These are phyloP conservation scores for Lepidochitona cinerea DNA, from an alignment of 2,888 invertebrate genomes.

Conservation along the genomic window DNA sequence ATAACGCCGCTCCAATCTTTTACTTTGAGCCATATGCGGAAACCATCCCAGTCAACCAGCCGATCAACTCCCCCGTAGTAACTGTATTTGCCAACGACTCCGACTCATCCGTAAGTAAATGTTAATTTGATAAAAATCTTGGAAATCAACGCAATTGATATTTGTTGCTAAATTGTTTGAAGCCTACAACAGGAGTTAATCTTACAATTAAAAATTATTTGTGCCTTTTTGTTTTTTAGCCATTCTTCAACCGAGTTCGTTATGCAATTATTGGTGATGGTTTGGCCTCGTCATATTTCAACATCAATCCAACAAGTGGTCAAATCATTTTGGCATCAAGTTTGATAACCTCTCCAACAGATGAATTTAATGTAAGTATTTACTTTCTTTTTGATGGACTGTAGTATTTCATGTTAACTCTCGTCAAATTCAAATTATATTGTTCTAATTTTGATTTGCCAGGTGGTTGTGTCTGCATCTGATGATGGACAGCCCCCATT, in stretches of 20 bases:
- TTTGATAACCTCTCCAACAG: too few relatives aligned
- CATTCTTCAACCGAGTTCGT: not conserved
- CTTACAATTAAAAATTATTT: too few relatives aligned
- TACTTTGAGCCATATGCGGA: conserved; percentile 38
- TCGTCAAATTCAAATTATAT: too few relatives aligned
- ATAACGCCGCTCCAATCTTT: conserved; percentile 53
- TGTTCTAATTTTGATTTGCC: not conserved
- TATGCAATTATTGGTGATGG: not conserved
- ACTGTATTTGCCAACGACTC: conserved; percentile 43
- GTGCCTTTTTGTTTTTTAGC: not conserved
- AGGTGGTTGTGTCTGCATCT: not conserved
- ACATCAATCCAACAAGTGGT: conserved; percentile 4
- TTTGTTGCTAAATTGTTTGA: too few relatives aligned
- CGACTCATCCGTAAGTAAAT: conserved; percentile 33
- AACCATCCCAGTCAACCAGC: conserved; percentile 36
- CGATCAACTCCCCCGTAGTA: conserved; percentile 31
- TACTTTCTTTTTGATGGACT: too few relatives aligned
- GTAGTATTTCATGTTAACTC: too few relatives aligned
- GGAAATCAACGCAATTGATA: too few relatives aligned
- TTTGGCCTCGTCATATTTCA: not conserved
- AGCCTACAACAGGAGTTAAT: too few relatives aligned
- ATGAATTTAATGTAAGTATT: too few relatives aligned
- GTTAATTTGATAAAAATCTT: too few relatives aligned
- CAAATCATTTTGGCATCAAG: too few relatives aligned
- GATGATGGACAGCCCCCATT: not conserved